Conservation (phyloP, 2,797 vertebrate species). For the Onychomys leucogaster region DNA sequence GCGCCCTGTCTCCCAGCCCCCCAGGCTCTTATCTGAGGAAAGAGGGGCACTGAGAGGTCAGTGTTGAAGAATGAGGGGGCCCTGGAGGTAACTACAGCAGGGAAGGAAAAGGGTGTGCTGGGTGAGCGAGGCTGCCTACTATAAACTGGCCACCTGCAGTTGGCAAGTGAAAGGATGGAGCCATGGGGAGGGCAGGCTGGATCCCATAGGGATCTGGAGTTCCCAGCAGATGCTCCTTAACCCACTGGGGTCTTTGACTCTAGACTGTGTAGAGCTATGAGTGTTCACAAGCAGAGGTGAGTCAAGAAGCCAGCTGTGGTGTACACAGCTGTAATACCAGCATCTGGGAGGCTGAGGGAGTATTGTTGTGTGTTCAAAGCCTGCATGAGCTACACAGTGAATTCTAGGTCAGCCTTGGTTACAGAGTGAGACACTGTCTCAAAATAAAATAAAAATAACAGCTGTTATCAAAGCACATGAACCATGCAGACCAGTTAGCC, state of each 20-base stretch:
- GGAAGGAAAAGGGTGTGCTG: not conserved
- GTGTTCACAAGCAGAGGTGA: not conserved
- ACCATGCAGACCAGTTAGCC: not conserved
- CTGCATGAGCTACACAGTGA: not conserved
- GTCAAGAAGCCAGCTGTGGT: not conserved
- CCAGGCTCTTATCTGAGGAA: not conserved
- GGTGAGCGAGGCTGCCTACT: not conserved
- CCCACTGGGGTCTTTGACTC: not conserved
- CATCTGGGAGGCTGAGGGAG: not conserved
- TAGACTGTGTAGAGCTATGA: not conserved
- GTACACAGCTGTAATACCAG: not conserved
- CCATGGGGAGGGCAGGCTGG: not conserved
- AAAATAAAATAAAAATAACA: not conserved
- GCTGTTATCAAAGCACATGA: not conserved
- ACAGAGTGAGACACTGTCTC: not conserved
- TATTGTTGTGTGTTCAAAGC: not conserved
- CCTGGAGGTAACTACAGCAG: not conserved
- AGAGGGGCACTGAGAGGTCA: not conserved
- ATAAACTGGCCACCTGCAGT: not conserved
- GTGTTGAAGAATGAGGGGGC: not conserved
- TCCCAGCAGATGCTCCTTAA: not conserved
- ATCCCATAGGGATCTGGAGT: not conserved
- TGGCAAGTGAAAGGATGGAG: not conserved
- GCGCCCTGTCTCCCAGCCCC: not conserved
- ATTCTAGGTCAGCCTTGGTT: not conserved